Base-by-base conservation (phyloP, 2,888 invertebrate species). In the Trichopria drosophilae region DNA sequence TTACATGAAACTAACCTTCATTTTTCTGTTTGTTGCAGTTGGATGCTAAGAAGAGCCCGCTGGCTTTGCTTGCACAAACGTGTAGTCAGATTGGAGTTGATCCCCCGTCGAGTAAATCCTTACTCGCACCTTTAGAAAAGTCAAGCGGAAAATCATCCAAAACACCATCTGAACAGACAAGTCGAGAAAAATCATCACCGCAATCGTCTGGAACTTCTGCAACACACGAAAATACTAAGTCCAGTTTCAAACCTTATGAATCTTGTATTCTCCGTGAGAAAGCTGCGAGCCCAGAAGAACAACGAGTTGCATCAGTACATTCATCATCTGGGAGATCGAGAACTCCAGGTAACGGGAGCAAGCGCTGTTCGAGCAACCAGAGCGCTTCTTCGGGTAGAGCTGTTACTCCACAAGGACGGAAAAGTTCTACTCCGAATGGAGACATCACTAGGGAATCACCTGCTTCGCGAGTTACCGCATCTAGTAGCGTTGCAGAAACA, bases 21-120 rank as follows among this genome's bases (percentile, higher is more conserved):
- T 55, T 64, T 57, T 59, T 60, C 62, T 76, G 80, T 76, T 80
- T 79, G 76, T 88, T 88, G 61, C 87, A 96, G 96, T 82, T 95
- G 84, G 96, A 96, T 80, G 93, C 94, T 60, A 96, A 95, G 82
- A 95, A 96, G 80, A 95, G 94, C 79, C 97, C 97, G 13, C 79
- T 97, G 76, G 96, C 96, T 39, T 81, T 97, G 55, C 80, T 97
- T 67, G 96, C 96, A 43, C 95, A 96, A 77, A 97, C 97, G 45
- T 97, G 97, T 81, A 96, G 94, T 76, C 95, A 94, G 72, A 97
- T 97, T 70, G 97, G 95, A 58, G 87, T 90, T 4, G 95, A 95
- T 77, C 82, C 88, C 19, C 87, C 91, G 42, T 72, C 77, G 37
- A 86, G 86, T 73, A 84, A 88, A 45, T 87, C 88, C 69, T 79